Percentiles rank a stretch among this genome's conserved stretches.
phyloP scores from a whole-genome alignment of 1,140 invertebrate species.

The Megalonaias nervosa region DNA sequence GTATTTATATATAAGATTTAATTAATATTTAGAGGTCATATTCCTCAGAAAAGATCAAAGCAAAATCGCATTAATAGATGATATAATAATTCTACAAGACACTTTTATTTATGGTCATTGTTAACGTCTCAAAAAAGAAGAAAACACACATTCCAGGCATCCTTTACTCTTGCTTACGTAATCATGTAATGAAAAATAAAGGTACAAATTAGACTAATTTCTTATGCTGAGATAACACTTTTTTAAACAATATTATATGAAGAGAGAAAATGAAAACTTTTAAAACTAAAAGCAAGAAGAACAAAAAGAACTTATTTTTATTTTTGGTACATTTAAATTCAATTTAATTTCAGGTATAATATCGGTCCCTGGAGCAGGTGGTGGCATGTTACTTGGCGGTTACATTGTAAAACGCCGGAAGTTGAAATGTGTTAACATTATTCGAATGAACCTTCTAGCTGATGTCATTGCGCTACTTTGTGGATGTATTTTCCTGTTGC shows the following conservation, averaged over 20 bases:
- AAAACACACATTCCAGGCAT: not conserved
- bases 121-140: not conserved
- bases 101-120: too few species aligned
- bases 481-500: constrained; percentile 41
- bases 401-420: constrained; percentile 42
- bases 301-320: not conserved
- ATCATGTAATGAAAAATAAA: not conserved
- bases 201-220: not conserved
- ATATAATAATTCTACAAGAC: too few species aligned
- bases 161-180: not conserved
- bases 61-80: too few species aligned
- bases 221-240: not conserved
- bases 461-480: constrained; percentile 26
- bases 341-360: constrained; percentile 35
- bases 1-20: constrained; percentile 67
- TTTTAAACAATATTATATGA: not conserved
- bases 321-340: not conserved
- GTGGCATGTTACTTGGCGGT: constrained; percentile 49
- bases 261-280: not conserved
- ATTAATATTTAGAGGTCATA: too few species aligned
- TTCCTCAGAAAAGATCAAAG: too few species aligned
- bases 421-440: constrained; percentile 43
- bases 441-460: constrained; percentile 42
- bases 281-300: not conserved
- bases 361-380: constrained; percentile 47